Base-by-base conservation (phyloP, 2,113 vertebrate species). In the Saimiri boliviensis region DNA sequence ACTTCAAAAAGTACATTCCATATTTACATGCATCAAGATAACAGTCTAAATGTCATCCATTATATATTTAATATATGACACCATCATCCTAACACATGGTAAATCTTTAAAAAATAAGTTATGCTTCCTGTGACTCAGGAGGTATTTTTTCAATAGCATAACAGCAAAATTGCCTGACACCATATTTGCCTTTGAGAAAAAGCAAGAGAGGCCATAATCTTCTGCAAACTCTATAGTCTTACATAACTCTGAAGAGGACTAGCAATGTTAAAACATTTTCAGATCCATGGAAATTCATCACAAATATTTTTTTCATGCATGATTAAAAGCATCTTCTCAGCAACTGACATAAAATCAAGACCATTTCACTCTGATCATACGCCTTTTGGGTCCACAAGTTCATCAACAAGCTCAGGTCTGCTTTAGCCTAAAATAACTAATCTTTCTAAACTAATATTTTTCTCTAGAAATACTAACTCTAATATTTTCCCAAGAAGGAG, bases 291-390 rank as follows among this genome's bases (percentile, higher is more conserved):
- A 97, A 93, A 96, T 42, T 40, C 56, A 85, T 54, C 82, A 85
- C 30, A 90, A 47, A 86, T 21, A 19, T n/a, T 52, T 81, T 58
- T 84, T 79, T 86, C 86, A 45, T 52, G 47, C 16, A 70, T 93
- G 93, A 91, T 91, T 94, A 96, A 82, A 89, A 93, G 60, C 30
- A 96, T 79, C 93, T 92, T 95, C 73, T 95, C 49, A 96, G 80
- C 47, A 89, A 87, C 12, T 73, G 40, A 92, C 37, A 94, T 21
- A 66, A 79, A 93, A 89, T 83, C 97, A 92, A 91, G 66, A 85
- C 25, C 19, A 86, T 54, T 90, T 92, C 73, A 81, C 56, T 94
- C 14, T 19, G 32, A 82, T 81, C 45, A 47, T n/a, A 77, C 0
- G 63, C 17, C 81, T 91, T 76, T 52, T 49, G 27, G 89, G n/a